Base-by-base conservation (phyloP, 2,113 vertebrate species). In the Motacilla tschutschensis region DNA sequence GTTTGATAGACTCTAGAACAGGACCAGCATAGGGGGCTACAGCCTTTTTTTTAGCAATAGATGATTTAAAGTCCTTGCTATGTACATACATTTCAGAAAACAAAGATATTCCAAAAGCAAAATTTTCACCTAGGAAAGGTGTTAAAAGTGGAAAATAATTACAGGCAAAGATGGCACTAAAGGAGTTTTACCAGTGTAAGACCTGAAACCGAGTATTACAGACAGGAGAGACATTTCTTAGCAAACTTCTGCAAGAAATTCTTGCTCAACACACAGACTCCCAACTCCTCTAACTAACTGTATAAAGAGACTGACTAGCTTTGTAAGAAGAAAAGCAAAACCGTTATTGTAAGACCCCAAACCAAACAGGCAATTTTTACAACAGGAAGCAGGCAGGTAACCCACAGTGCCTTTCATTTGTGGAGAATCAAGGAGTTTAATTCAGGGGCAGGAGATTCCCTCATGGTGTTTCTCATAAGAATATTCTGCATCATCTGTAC, bases 391-490 rank as follows among this genome's bases (percentile, higher is more conserved):
- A 71, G 26, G 25, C 31, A 80, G 53, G 47, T 14, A 70, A 51
- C 5, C n/a, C 26, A 73, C 14, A 44, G 54, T 10, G 46, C 22
- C 43, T 47, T 33, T 47, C 13, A 47, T 19, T 3, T 36, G 28
- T 14, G 9, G 10, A 82, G 5, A 73, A 36, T 14, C 40, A 41
- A 66, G 21, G 18, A 77, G 29, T 47, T 17, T 4, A 65, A 14
- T 79, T 54, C 29, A 58, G 3, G 7, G 38, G 6, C 33, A 58
- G 47, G 17, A 74, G 36, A 55, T 5, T 58, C 36, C 48, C 53
- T 55, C 1, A 0, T 3, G 2, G 36, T n/a, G 2, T 29, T 62
- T 63, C 47, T 79, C 9, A 0, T 13, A 63, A 46, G 21, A 28
- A 10, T 44, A 69, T 22, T 78, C 25, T 41, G 6, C 59, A 75